These are phyloP conservation scores for Habroteleia sp. DNA, from an alignment of 2,888 invertebrate genomes.

Conservation along the genomic window DNA sequence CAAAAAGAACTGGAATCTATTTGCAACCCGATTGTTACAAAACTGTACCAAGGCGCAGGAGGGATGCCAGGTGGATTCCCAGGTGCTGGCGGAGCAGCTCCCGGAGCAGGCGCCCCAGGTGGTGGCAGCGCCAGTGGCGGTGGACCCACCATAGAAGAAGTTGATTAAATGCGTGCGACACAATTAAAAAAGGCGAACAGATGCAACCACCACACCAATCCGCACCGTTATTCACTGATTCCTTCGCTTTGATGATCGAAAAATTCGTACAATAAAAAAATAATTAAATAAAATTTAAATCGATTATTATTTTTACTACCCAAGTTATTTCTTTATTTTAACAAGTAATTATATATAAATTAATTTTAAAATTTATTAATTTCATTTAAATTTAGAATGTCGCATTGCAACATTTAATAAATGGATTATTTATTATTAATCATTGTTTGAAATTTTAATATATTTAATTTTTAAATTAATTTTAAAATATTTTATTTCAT, in stretches of 20 bases:
- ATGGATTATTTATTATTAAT: no score
- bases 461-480: no score
- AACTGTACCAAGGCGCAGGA: constrained; percentile 80
- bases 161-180: constrained; percentile 85
- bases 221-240: constrained; percentile 1
- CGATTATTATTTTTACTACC: no score
- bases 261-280: constrained; percentile 31
- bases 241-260: constrained; percentile 19
- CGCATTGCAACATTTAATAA: no score
- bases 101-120: constrained; percentile 82
- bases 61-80: constrained; percentile 74
- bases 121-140: constrained; percentile 82
- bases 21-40: constrained; percentile 71
- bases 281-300: neutral
- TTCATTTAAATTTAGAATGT: no score
- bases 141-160: constrained; percentile 93
- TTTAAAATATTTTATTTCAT: no score
- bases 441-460: no score
- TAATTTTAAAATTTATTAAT: no score
- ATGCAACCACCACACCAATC: neutral
- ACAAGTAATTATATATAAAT: no score
- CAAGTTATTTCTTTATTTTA: no score
- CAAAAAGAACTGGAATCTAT: constrained; percentile 85
- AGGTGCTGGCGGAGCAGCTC: constrained; percentile 78
- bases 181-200: neutral